Base-by-base conservation (phyloP, 2,797 vertebrate species). In the Macrochelys suwanniensis region DNA sequence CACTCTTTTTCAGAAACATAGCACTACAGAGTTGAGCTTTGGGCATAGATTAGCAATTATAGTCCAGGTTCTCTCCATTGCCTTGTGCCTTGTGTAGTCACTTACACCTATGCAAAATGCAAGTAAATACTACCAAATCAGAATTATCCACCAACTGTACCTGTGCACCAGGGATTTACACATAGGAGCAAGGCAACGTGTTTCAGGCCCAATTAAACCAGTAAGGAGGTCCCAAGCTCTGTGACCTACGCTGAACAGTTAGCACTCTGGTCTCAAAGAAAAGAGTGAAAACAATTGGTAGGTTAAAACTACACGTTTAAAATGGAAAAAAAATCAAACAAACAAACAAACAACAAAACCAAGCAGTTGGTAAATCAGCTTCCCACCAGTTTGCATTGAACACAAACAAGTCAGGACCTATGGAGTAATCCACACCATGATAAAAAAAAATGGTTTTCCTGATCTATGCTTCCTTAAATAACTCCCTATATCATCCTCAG, bases 81-180 rank as follows among this genome's bases (percentile, higher is more conserved):
- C 78, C 13, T 90, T 47, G 28, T 37, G 54, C 0, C 0, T 17
- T 1, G 7, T 83, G 37, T 0, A 80, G n/a, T 53, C 37, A 61
- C 59, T 54, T 33, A 57, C 5, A 78, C 9, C 10, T 26, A 15
- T 0, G 5, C 37, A 84, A 74, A 28, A 25, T 76, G 33, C 54
- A 37, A 4, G 6, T 76, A 56, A 84, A 37, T 37, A 19, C 68
- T 80, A 77, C 5, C 80, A 94, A 86, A 87, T 42, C 47, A 85
- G 21, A 21, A 86, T 54, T 42, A 21, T 68, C 82, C 53, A 88
- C 19, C 42, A 85, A 87, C 82, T 7, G 56, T 45, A 76, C 15
- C 33, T 74, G 6, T 71, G 47, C 25, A 54, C 0, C 19, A 10
- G 17, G 19, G 50, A 49, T 65, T 88, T 85, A 89, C 80, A 85